Evolutionary conservation across 2,888 invertebrate genomes (phyloP).

Genomic region (Andrena bucephala): DNA sequence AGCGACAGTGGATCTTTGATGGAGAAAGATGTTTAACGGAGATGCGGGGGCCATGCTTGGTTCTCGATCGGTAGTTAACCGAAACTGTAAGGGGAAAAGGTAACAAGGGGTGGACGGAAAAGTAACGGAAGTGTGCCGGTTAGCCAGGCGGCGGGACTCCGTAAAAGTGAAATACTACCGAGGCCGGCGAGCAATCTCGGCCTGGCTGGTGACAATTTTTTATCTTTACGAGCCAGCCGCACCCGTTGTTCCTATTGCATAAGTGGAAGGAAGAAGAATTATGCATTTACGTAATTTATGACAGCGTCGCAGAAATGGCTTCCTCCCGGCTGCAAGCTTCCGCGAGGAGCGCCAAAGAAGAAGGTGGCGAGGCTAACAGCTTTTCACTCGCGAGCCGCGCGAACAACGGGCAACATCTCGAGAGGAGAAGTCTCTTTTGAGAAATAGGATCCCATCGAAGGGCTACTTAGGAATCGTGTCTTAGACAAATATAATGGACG

Average conservation of each 20-base stretch:
- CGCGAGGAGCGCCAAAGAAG: constrained; percentile 20
- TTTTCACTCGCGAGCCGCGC: neutral
- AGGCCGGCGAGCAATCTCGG: constrained; percentile 72
- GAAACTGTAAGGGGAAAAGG: constrained; percentile 4
- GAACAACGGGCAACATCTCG: neutral
- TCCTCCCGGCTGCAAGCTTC: constrained; percentile 30
- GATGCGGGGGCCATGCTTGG: constrained; percentile 9
- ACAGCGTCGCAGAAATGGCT: constrained; percentile 73
- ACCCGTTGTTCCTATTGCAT: constrained; percentile 76
- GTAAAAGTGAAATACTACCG: constrained; percentile 76
- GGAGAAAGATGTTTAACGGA: neutral
- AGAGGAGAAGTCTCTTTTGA: neutral
- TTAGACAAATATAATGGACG: constrained; percentile 36
- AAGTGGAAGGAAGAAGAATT: constrained; percentile 82
- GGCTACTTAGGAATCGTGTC: neutral
- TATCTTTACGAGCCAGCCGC: constrained; percentile 78
- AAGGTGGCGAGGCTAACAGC: neutral
- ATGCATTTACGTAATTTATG: constrained; percentile 82
- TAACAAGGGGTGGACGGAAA: constrained; percentile 17
- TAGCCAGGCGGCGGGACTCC: constrained; percentile 63
- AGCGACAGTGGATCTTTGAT: neutral
- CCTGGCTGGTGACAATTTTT: constrained; percentile 78
- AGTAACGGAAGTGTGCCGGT: constrained; percentile 58
- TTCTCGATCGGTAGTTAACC: constrained; percentile 53
- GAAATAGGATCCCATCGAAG: neutral